Evolutionary conservation across 2,888 invertebrate species (phyloP).

Genomic region (Dinocampus coccinellae): DNA sequence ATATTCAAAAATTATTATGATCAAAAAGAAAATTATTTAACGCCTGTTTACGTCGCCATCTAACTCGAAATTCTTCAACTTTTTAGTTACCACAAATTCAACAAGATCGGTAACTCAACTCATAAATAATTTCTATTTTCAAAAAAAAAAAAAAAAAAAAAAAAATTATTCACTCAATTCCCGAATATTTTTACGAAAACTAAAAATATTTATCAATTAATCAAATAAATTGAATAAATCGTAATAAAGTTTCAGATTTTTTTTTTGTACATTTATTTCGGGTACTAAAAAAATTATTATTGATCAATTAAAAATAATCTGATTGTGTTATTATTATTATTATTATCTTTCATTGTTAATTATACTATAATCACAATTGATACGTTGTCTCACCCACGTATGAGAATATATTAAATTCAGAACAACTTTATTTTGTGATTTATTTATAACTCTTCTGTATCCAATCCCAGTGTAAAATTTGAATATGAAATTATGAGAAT

Average conservation of each 20-base stretch:
- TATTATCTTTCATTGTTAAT: not conserved
- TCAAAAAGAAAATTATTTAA: not conserved
- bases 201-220: not conserved
- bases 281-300: no score
- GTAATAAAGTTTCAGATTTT: no score
- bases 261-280: no score
- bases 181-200: not conserved
- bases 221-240: no score
- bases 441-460: constrained; percentile 19
- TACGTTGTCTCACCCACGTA: not conserved
- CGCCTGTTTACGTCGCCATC: not conserved
- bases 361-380: not conserved
- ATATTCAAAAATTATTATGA: not conserved
- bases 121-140: not conserved
- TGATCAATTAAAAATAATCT: not conserved
- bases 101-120: not conserved
- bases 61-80: not conserved
- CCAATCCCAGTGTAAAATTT: not conserved
- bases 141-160: no score
- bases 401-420: constrained; percentile 13
- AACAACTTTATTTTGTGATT: constrained; percentile 13
- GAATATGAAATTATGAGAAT: not conserved
- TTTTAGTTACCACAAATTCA: not conserved
- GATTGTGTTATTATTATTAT: not conserved
- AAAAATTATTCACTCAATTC: not conserved